phyloP scores from a whole-genome alignment of 2,113 vertebrate species.

The Nanorana parkeri region DNA sequence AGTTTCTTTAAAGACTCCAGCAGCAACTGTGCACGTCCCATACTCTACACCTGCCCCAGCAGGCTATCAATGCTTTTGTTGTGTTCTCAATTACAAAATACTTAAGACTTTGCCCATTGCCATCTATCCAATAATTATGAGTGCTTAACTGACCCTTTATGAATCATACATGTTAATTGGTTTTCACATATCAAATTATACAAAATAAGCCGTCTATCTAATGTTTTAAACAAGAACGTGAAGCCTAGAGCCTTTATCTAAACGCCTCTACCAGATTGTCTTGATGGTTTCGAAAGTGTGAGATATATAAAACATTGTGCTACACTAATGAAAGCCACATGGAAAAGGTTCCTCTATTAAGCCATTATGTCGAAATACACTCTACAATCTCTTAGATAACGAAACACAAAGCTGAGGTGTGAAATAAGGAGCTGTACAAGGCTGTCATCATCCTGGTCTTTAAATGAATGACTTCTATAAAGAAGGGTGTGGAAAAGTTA shows the following conservation, averaged over 20 bases:
- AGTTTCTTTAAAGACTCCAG: too few species aligned
- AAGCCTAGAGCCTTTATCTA: conserved; percentile 70
- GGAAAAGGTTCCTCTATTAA: conserved; percentile 70
- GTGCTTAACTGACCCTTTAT: too few species aligned
- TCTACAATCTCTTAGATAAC: conserved; percentile 72
- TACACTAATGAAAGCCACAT: conserved; percentile 63
- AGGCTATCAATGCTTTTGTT: too few species aligned
- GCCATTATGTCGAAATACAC: conserved; percentile 69
- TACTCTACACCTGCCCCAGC: too few species aligned
- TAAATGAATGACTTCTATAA: conserved; percentile 64
- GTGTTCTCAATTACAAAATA: too few species aligned
- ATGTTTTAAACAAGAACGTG: conserved; percentile 74
- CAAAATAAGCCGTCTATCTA: conserved; percentile 56
- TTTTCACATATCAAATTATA: not conserved
- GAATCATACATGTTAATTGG: not conserved
- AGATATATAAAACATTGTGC: conserved; percentile 76
- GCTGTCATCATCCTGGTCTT: conserved; percentile 68
- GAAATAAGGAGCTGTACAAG: conserved; percentile 72
- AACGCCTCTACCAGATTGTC: conserved; percentile 67
- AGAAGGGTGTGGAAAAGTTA: conserved; percentile 70
- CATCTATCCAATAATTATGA: too few species aligned
- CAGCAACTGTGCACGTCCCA: too few species aligned
- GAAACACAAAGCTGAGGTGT: conserved; percentile 70
- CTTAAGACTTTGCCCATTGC: too few species aligned
- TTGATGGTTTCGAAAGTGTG: conserved; percentile 75